Evolutionary conservation across 2,888 invertebrate genomes (phyloP).

Genomic region (Stenchaetothrips biformis): DNA sequence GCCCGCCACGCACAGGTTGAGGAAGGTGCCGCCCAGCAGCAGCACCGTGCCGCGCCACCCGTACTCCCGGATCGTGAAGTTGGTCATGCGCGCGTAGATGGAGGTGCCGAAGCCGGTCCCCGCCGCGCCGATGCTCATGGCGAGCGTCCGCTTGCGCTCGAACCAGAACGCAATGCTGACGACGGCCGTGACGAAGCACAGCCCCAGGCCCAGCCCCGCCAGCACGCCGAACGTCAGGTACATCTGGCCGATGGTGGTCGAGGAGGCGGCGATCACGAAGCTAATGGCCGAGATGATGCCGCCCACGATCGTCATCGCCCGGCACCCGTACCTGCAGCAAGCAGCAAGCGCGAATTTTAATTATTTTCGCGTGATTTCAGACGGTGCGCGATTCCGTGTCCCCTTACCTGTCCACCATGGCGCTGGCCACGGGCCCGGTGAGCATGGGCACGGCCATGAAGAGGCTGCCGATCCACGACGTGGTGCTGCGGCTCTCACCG

Average conservation of each 20-base stretch:
- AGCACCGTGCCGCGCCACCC: conserved; percentile 83
- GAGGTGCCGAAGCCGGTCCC: conserved; percentile 88
- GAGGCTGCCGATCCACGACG: conserved; percentile 84
- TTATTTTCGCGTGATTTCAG: no score
- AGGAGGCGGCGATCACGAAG: conserved; percentile 63
- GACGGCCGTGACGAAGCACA: conserved; percentile 84
- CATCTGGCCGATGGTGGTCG: conserved; percentile 68
- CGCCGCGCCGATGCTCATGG: conserved; percentile 81
- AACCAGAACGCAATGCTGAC: conserved; percentile 92
- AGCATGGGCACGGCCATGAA: conserved; percentile 85
- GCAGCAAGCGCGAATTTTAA: no score
- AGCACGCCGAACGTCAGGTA: conserved; percentile 81
- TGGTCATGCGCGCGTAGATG: conserved; percentile 79
- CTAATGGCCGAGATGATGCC: conserved; percentile 69
- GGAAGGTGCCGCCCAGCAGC: conserved; percentile 72
- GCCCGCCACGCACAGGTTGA: conserved; percentile 81
- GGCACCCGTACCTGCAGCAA: conserved; percentile 61
- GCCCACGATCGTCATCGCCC: conserved; percentile 69
- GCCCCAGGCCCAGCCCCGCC: conserved; percentile 75
- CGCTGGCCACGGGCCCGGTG: conserved; percentile 77
- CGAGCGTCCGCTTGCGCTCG: conserved; percentile 78
- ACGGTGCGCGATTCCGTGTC: no score
- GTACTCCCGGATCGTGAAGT: conserved; percentile 67
- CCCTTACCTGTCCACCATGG: conserved; percentile 63
- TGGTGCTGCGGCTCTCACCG: conserved; percentile 72